These are phyloP conservation scores for Heptranchias perlo DNA, from an alignment of 2,113 vertebrate species.

Conservation along the genomic window DNA sequence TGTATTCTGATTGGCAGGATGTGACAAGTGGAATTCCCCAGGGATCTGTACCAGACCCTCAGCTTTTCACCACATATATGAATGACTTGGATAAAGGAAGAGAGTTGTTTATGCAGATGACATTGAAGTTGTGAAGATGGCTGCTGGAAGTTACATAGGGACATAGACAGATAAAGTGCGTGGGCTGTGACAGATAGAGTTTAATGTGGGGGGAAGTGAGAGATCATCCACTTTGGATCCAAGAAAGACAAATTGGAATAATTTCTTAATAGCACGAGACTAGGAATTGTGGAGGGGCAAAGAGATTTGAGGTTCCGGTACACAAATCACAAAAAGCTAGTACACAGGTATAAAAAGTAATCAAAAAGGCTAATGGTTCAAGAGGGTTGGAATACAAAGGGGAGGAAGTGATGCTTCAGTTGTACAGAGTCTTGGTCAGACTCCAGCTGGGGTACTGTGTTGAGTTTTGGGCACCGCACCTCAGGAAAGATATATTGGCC, in stretches of 20 bases:
- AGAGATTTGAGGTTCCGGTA: neutral
- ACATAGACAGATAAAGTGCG: neutral
- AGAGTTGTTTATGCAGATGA: too few relatives aligned
- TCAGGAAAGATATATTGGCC: neutral
- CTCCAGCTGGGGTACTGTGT: neutral
- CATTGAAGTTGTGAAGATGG: neutral
- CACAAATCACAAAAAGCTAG: neutral
- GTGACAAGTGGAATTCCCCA: neutral
- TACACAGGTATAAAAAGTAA: neutral
- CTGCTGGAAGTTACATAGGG: neutral
- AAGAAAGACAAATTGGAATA: neutral
- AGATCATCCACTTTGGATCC: neutral
- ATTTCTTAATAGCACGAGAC: neutral
- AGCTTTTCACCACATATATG: too few relatives aligned
- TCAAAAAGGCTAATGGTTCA: neutral
- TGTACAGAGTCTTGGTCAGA: neutral
- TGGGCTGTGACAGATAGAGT: neutral
- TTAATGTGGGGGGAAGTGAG: neutral
- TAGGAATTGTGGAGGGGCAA: neutral
- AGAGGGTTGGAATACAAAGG: neutral
- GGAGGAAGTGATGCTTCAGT: neutral
- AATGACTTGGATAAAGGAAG: too few relatives aligned
- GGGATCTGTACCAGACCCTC: neutral
- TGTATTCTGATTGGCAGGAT: neutral
- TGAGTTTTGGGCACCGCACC: neutral